A percentile compares a stretch with the other conserved stretches of the same genome.
Conservation (phyloP, 2,797 vertebrate genomes). For the Falco cherrug region DNA sequence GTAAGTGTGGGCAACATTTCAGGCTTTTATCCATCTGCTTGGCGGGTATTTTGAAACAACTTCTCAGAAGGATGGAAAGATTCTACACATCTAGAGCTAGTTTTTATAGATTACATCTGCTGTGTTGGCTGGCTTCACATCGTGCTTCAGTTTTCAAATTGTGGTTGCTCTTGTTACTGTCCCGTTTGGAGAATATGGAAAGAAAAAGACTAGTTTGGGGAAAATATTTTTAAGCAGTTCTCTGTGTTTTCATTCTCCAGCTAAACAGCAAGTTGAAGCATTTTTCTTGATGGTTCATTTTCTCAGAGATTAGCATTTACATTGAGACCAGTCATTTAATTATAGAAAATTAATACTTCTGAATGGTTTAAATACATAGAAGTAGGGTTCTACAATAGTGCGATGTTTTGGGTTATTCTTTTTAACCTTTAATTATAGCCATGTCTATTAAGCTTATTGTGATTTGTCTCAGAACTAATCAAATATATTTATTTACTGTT, state of each 20-base stretch:
- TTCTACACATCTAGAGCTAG: neutral
- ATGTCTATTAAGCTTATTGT: neutral
- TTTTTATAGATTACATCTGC: neutral
- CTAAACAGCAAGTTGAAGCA: neutral
- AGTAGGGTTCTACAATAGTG: neutral
- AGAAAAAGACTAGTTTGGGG: neutral
- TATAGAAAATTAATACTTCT: constrained; percentile 27
- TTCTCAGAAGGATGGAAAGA: neutral
- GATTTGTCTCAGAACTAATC: neutral
- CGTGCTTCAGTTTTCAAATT: neutral
- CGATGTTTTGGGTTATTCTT: neutral
- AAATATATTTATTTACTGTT: neutral
- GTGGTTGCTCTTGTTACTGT: neutral
- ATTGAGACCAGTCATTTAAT: neutral
- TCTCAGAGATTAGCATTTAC: neutral
- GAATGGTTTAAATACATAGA: neutral
- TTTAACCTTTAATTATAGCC: constrained; percentile 1
- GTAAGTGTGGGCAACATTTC: neutral
- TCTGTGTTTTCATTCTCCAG: neutral
- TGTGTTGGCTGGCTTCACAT: neutral
- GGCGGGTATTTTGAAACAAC: neutral
- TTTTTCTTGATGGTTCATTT: constrained; percentile 1
- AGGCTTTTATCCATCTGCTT: neutral
- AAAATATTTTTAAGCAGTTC: neutral
- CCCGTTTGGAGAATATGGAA: neutral